Evolutionary conservation across 1,140 invertebrate species (phyloP).

Genomic region (Campoletis sonorensis): DNA sequence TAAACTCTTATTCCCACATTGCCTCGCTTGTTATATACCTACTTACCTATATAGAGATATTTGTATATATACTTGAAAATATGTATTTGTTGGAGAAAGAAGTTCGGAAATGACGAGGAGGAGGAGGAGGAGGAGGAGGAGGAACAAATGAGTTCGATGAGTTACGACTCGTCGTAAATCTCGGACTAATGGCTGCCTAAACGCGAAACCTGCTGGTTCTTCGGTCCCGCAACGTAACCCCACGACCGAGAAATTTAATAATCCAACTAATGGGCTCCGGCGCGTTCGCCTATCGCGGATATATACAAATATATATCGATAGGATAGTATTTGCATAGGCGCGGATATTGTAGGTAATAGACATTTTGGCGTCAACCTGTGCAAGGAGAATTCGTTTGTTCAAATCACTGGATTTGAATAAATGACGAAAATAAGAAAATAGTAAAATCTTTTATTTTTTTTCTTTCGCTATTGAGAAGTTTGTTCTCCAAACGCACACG

Average conservation of each 20-base stretch:
- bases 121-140: conserved; percentile 54
- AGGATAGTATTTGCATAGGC: not conserved
- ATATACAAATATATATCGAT: not conserved
- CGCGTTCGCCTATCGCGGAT: conserved; percentile 45
- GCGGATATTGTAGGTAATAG: conserved; percentile 17
- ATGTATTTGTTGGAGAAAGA: conserved; percentile 24
- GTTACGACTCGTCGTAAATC: conserved; percentile 77
- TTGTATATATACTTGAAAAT: not conserved
- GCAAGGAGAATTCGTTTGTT: too few relatives aligned
- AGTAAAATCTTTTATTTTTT: conserved; percentile 37
- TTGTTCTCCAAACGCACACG: not conserved
- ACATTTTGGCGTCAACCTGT: not conserved
- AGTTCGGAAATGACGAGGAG: conserved; percentile 33
- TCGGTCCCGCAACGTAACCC: conserved; percentile 50
- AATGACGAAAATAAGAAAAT: not conserved
- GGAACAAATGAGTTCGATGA: conserved; percentile 77
- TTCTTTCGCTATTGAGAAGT: not conserved
- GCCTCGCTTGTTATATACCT: not conserved
- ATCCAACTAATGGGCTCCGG: conserved; percentile 68
- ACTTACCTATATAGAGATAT: not conserved
- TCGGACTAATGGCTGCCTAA: conserved; percentile 76
- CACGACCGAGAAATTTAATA: conserved; percentile 77
- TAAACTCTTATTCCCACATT: not conserved
- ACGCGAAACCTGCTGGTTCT: conserved; percentile 73
- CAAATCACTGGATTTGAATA: too few relatives aligned